Conservation (phyloP, 2,888 invertebrate species). For the Eulithis prunata region DNA sequence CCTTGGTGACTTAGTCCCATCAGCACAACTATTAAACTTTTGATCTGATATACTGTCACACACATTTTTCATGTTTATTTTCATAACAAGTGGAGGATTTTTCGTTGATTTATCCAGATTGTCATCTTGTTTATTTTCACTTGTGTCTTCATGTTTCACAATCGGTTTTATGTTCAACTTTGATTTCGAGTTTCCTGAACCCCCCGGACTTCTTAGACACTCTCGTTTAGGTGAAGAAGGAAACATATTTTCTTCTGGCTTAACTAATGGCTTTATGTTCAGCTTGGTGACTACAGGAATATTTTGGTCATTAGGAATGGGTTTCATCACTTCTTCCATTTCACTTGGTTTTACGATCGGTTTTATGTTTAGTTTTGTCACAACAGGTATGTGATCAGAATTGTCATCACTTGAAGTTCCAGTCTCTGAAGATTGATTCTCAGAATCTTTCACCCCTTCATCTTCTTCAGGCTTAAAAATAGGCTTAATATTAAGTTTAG, state of each 20-base stretch:
- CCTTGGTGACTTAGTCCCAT: conserved; percentile 67
- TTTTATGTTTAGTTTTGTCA: conserved; percentile 85
- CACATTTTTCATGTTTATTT: conserved; percentile 75
- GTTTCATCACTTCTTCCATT: conserved; percentile 51
- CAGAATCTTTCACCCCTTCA: conserved; percentile 69
- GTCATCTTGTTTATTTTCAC: conserved; percentile 56
- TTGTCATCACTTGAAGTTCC: conserved; percentile 80
- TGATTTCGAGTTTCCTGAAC: conserved; percentile 63
- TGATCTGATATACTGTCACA: conserved; percentile 53
- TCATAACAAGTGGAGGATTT: conserved; percentile 76
- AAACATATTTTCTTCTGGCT: conserved; percentile 63
- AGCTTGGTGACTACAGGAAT: conserved; percentile 75
- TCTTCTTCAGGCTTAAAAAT: conserved; percentile 78
- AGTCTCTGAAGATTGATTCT: conserved; percentile 77
- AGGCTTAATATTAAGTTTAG: conserved; percentile 83
- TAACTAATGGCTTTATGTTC: conserved; percentile 73
- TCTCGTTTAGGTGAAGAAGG: conserved; percentile 74
- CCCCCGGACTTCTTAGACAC: conserved; percentile 53
- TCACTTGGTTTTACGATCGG: conserved; percentile 77
- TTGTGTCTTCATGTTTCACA: conserved; percentile 69
- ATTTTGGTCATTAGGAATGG: conserved; percentile 54
- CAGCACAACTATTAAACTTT: conserved; percentile 54
- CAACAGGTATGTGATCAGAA: conserved; percentile 73
- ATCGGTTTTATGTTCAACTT: conserved; percentile 79
- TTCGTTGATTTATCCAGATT: conserved; percentile 57